Base-by-base conservation (phyloP, 2,113 vertebrate species). In the Erinaceus europaeus region DNA sequence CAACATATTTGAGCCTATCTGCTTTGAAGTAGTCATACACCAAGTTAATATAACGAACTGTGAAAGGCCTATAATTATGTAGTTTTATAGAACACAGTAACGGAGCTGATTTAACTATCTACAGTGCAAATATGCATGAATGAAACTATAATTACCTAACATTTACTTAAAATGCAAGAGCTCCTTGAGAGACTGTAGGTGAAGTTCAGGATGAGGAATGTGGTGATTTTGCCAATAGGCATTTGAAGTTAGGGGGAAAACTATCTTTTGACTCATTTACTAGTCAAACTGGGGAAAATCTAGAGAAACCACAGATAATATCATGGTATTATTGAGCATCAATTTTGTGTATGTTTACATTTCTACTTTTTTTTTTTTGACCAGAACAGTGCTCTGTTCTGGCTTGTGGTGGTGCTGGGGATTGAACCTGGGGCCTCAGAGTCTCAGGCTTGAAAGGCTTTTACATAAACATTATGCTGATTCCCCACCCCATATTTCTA, bases 61-160 rank as follows among this genome's bases (percentile, higher is more conserved):
- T 90, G 44, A 86, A 86, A 74, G 53, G 48, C 57, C 86, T 95
- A 12, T 90, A 90, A 93, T 91, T 93, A 92, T 79, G 69, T 25
- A 86, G 59, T 82, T 94, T 86, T 67, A 91, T 86, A 86, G 65
- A 74, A 84, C 69, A 59, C 14, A 84, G 76, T 65, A 91, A 89
- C 13, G 2, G 68, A 64, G 40, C 74, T 59, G 52, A 77, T 73
- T 93, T 95, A 92, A 90, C 90, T 85, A 64, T 81, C 83, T 88
- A 48, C 59, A 67, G 48, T 76, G 64, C 42, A 92, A 91, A 92
- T 88, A 81, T 61, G 55, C 61, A 65, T 38, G 40, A 92, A 80
- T 32, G 17, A 36, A 84, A 81, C 46, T 69, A 42, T 88, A 75
- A 93, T 57, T 36, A 64, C 53, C 42, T 86, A 74, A 75, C 86